Evolutionary conservation across 1,140 invertebrate genomes (phyloP), one percentile per base, ranked within the genome.

Genomic region (Pseudomyrmex gracilis): DNA sequence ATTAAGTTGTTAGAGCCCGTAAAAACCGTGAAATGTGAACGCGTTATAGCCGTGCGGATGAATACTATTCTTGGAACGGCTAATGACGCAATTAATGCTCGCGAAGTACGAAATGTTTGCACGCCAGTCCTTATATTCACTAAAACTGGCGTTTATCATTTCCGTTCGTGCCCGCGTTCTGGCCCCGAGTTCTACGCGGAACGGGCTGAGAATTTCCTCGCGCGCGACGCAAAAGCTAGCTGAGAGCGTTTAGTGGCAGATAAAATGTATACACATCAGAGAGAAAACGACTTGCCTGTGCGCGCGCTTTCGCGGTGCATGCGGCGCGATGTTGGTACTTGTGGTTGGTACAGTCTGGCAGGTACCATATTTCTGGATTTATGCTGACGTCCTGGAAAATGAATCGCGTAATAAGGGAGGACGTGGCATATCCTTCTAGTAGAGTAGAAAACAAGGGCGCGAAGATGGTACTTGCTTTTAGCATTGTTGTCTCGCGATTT

Each of bases 331-430:
- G 57, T 15, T 77, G 80, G 34, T 34, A 34, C 34, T 34, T 34
- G 34, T 34, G 34, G 73, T 86, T 83, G n/a, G n/a, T n/a, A 64
- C 58, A 49, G 63, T 45, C 34, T 76, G 66, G 70, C 64, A 85
- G 57, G 60, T 57, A 86, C 67, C 82, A 85, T 89, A 89, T 89
- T 89, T 89, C 83, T 89, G 67, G 82, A 88, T 89, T 89, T 87
- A 87, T 89, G 82, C 77, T 70, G 85, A 83, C 88, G 58, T 71
- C 53, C 22, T 78, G 45, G 76, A 73, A 73, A 89, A 87, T 80
- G 85, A 83, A 87, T 89, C 68, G 87, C 71, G 47, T 82, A 77
- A 84, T 83, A 87, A 89, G 84, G 73, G 73, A 76, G 71, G 51
- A 67, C 64, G 43, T 47, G 47, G 60, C 85, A 22, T 73, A 76